A percentile compares a stretch with the other conserved stretches of the same genome.
Conservation (phyloP, 2,113 vertebrate species). For the Bettongia penicillata region DNA sequence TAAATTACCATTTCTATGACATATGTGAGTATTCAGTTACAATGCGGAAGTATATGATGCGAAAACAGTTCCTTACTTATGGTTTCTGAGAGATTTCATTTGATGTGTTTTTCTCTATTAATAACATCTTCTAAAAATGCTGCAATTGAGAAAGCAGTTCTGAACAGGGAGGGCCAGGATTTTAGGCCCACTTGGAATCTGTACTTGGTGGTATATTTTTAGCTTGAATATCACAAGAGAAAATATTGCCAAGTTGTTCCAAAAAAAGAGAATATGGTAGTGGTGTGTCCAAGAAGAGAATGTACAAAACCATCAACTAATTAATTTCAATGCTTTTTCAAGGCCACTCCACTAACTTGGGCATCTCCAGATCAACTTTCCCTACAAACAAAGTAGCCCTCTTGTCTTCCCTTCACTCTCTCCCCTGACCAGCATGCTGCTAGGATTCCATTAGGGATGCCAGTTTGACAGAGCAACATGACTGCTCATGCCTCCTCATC, state of each 20-base stretch:
- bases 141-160: background rate
- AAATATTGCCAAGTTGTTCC: background rate
- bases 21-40: background rate
- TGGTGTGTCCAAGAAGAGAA: background rate
- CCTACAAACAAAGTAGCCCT: background rate
- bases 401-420: background rate
- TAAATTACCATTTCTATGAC: background rate
- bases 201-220: background rate
- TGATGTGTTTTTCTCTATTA: conserved; percentile 4
- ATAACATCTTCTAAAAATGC: background rate
- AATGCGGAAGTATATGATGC: background rate
- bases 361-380: background rate
- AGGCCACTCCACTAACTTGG: background rate
- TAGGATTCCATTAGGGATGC: background rate
- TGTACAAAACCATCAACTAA: background rate
- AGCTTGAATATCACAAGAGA: background rate
- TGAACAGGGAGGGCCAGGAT: background rate
- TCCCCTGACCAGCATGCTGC: background rate
- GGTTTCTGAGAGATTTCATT: background rate
- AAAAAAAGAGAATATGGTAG: background rate
- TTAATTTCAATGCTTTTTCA: background rate
- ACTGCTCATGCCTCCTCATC: background rate
- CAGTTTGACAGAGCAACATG: background rate
- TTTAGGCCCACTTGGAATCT: conserved; percentile 5
- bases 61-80: background rate